phyloP scores from a whole-genome alignment of 1,140 invertebrate genomes.

The Drosophila tropicalis region DNA sequence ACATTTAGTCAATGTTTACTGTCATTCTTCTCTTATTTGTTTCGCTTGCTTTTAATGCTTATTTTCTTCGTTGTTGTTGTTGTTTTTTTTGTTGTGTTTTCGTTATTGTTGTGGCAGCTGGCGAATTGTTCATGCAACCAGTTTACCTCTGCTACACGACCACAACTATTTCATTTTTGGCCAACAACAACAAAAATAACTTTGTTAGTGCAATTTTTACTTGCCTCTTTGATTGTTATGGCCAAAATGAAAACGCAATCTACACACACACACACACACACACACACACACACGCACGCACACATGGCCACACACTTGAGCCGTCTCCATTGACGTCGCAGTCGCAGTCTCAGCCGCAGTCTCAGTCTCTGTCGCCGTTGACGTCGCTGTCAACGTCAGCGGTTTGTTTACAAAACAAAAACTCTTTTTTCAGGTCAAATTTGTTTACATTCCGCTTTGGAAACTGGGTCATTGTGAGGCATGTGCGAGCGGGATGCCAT shows the following conservation, averaged over 20 bases:
- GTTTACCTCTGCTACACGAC: conserved; percentile 23
- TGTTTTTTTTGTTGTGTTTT: conserved; percentile 5
- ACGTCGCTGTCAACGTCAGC: conserved; percentile 27
- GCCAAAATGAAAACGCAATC: conserved; percentile 67
- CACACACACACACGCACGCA: conserved; percentile 4
- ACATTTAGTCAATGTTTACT: conserved; percentile 1
- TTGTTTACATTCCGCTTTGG: conserved; percentile 80
- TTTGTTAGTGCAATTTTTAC: conserved; percentile 57
- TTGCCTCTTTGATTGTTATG: conserved; percentile 44
- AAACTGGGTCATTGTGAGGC: conserved; percentile 78
- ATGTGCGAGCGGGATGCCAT: conserved; percentile 53
- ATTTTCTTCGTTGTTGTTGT: conserved; percentile 9
- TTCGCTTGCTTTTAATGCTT: conserved; percentile 21
- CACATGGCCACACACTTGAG: conserved; percentile 42
- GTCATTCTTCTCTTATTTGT: conserved; percentile 30
- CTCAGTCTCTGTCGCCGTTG: conserved; percentile 20
- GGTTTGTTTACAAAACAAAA: conserved; percentile 79
- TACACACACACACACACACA: conserved; percentile 34
- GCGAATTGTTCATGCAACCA: conserved; percentile 47
- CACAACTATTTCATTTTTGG: conserved; percentile 60
- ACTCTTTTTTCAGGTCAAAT: conserved; percentile 78
- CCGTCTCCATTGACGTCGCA: conserved; percentile 30
- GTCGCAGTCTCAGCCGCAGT: conserved; percentile 42
- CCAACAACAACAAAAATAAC: conserved; percentile 52
- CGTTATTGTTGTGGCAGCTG: conserved; percentile 34